phyloP scores from a whole-genome alignment of 2,797 vertebrate genomes.

The Muscicapa striata region DNA sequence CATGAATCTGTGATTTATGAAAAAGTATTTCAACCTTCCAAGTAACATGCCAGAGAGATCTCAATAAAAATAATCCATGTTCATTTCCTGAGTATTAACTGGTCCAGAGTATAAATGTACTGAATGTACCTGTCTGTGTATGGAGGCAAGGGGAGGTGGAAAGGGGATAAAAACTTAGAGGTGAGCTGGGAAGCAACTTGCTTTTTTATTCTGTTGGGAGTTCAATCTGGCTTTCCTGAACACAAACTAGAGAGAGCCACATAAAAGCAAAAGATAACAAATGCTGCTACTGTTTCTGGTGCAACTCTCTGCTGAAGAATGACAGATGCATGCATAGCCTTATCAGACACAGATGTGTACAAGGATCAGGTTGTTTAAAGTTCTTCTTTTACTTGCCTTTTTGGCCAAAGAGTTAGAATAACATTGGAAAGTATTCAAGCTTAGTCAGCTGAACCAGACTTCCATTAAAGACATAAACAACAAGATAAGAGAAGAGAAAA shows the following conservation, averaged over 20 bases:
- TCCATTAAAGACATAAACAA: neutral
- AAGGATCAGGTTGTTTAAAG: slow-evolving; percentile 1
- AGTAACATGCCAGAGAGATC: neutral
- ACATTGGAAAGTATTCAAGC: neutral
- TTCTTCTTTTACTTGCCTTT: slow-evolving; percentile 11
- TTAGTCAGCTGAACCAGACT: neutral
- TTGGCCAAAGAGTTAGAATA: neutral
- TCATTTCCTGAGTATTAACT: neutral
- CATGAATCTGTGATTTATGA: neutral
- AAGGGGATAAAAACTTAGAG: neutral
- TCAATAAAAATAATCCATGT: neutral
- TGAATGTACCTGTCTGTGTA: neutral
- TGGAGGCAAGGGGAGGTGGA: neutral
- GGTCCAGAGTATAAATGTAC: neutral
- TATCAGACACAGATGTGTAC: neutral
- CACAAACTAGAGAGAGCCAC: neutral
- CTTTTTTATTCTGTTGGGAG: neutral
- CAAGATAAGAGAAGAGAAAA: neutral
- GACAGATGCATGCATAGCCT: neutral
- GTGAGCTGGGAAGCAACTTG: neutral
- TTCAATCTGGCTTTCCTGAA: neutral
- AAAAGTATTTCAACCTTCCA: neutral
- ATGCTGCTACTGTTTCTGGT: neutral
- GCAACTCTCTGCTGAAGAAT: neutral
- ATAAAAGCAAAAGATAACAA: neutral